These are phyloP conservation scores for Bergia sp. DNA, from an alignment of 92 coral and sea anemone genomes.

Conservation along the genomic window DNA sequence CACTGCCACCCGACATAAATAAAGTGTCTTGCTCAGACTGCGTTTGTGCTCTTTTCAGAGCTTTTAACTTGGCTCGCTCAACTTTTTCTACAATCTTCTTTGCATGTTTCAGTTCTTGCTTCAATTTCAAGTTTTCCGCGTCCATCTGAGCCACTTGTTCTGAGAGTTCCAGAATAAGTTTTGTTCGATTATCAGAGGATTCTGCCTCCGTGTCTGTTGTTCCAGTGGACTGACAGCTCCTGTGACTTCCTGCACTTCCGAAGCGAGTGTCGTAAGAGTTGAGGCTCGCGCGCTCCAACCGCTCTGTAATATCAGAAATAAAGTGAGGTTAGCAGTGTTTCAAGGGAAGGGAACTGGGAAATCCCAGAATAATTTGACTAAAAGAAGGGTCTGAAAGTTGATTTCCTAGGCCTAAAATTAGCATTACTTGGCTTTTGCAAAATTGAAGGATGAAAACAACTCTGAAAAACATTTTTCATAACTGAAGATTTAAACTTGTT, in stretches of 20 bases:
- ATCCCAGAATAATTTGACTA: too few species aligned
- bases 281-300: conserved; percentile 58
- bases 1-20: conserved; percentile 1
- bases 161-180: conserved; percentile 72
- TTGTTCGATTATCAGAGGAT: conserved; percentile 62
- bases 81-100: conserved; percentile 68
- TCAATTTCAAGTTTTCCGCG: conserved; percentile 62
- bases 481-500: too few species aligned
- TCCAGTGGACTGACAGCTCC: conserved; percentile 18
- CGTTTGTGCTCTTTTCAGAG: conserved; percentile 39
- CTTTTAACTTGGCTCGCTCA: conserved; percentile 51
- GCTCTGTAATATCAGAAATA: conserved; percentile 44
- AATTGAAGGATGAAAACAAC: too few species aligned
- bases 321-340: neutral
- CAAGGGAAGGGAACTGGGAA: too few species aligned
- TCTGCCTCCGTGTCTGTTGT: conserved; percentile 26
- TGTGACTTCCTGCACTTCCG: conserved; percentile 57
- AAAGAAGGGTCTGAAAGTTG: too few species aligned
- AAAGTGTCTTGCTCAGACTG: neutral
- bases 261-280: conserved; percentile 60
- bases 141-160: conserved; percentile 78
- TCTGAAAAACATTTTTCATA: too few species aligned
- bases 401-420: too few species aligned
- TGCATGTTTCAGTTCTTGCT: conserved; percentile 68
- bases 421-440: too few species aligned